A percentile compares a stretch with the other conserved stretches of the same genome.
Evolutionary conservation across 1,140 invertebrate species (phyloP).

Genomic region (Anastrepha ludens): DNA sequence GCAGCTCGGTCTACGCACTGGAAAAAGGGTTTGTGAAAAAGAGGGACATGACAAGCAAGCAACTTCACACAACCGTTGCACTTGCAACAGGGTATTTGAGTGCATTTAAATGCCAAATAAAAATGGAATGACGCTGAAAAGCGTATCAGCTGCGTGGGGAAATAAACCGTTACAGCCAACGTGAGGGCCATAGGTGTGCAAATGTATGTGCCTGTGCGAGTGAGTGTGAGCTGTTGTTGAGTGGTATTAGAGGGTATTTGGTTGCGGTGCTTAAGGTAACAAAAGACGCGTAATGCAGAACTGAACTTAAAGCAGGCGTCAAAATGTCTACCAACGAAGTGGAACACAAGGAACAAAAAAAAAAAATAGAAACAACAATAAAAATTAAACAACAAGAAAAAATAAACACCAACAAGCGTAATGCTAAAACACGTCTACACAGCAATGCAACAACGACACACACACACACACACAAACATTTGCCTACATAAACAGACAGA

Average conservation of each 20-base stretch:
- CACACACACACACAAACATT: neutral
- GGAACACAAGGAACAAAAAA: conserved; percentile 57
- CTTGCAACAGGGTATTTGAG: neutral
- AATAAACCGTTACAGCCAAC: conserved; percentile 1
- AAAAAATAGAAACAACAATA: neutral
- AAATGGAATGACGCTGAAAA: conserved; percentile 35
- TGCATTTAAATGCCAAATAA: conserved; percentile 46
- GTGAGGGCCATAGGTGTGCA: neutral
- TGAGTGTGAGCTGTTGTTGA: conserved; percentile 65
- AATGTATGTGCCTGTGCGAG: too few species aligned
- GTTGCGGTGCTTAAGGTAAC: conserved; percentile 51
- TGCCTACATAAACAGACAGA: neutral
- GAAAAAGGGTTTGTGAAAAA: neutral
- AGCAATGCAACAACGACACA: neutral
- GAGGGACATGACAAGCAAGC: neutral
- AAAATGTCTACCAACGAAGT: conserved; percentile 69
- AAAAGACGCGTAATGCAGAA: conserved; percentile 45
- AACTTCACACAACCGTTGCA: conserved; percentile 39
- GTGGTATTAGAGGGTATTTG: conserved; percentile 57
- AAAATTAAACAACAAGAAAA: neutral
- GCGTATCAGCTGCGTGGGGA: conserved; percentile 47
- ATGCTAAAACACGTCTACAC: conserved; percentile 5
- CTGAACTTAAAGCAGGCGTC: conserved; percentile 69
- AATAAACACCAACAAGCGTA: neutral
- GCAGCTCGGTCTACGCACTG: neutral